Base-by-base conservation (phyloP, 2,888 invertebrate genomes). In the Electrophaes corylata region DNA sequence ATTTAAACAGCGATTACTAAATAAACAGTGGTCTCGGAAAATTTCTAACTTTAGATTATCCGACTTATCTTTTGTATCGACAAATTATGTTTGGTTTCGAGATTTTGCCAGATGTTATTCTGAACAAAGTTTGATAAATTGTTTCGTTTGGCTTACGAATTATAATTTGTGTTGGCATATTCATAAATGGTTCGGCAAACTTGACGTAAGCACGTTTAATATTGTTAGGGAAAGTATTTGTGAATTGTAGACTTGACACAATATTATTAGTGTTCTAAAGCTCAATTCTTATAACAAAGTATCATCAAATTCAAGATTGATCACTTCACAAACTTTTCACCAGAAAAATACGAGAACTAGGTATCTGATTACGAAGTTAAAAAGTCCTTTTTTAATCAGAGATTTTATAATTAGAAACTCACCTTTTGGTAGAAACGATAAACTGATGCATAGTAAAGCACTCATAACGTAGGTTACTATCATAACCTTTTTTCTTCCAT, bases 401-500 rank as follows among this genome's bases (percentile, higher is more conserved):
- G 26, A 10, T 26, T 26, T 26, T n/a, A 14, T 14, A 48, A 44
- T 45, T 20, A n/a, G n/a, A 39, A 29, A 75, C 82, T 88, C 75
- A 94, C 94, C 91, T 80, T 87, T 79, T 4, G 94, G 93, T 18
- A 94, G 65, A 67, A 94, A 93, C 16, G 94, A 92, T 66, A 94
- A 92, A 14, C 92, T 84, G 45, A 94, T 87, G 70, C 95, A 95
- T 35, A 94, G 86, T 1, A 88, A 65, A 6, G 94, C 95, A 68
- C 95, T 95, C 18, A 95, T 61, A 4, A 95, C 69, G 74, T 95
- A 95, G 0, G 93, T 93, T 0, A 83, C 88, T 39, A 93, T 93
- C 60, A 95, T 83, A 1, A 95, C 94, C 64, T 87, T 90, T 66
- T 95, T 94, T 59, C 95, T 87, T 52, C 95, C 95, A 44, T 93